phyloP scores from a whole-genome alignment of 2,888 invertebrate species.

The Galeopsomyia nigrocyanea region DNA sequence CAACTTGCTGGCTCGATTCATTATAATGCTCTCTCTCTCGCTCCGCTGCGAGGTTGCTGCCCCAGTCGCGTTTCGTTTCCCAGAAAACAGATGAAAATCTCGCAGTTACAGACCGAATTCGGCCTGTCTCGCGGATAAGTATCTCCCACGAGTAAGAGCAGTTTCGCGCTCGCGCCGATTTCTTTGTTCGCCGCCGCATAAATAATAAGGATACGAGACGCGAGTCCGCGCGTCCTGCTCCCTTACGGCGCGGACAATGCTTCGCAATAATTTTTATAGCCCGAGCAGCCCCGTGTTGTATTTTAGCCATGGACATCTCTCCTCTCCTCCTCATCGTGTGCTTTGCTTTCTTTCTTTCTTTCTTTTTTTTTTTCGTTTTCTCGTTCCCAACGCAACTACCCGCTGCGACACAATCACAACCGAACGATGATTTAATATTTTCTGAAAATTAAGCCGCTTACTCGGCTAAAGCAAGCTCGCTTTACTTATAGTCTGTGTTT shows the following conservation, averaged over 20 bases:
- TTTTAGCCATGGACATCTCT: conserved; percentile 66
- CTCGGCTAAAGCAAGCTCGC: conserved; percentile 51
- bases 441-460: conserved; percentile 66
- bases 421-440: conserved; percentile 69
- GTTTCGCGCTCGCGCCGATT: conserved; percentile 32
- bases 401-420: conserved; percentile 62
- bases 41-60: conserved; percentile 13
- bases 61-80: conserved; percentile 56
- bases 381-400: conserved; percentile 55
- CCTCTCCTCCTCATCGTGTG: no score
- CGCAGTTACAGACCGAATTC: no score
- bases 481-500: conserved; percentile 55
- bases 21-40: conserved; percentile 51
- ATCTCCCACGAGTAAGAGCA: conserved; percentile 51
- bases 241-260: neutral
- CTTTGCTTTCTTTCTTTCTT: no score
- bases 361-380: no score
- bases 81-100: conserved; percentile 66
- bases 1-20: conserved; percentile 48
- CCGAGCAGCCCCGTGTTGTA: conserved; percentile 54
- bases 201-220: conserved; percentile 38
- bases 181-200: conserved; percentile 37
- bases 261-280: conserved; percentile 63
- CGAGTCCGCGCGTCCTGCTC: no score
- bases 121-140: no score